Evolutionary conservation across 2,888 invertebrate genomes (phyloP).

Genomic region (Erpobdella octoculata): DNA sequence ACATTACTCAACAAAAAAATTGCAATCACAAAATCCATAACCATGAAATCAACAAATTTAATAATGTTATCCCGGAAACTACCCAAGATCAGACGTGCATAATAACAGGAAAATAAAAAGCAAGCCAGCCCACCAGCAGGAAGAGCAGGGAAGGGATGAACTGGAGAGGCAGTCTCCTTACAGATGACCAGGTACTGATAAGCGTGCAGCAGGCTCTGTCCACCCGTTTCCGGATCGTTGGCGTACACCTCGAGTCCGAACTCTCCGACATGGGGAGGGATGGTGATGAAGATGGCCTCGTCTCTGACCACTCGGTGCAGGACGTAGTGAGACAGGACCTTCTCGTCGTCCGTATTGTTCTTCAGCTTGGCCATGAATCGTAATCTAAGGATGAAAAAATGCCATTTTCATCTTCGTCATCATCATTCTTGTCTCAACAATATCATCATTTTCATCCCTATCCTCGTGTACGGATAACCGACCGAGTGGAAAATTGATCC

Average conservation of each 20-base stretch:
- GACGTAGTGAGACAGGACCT: conserved; percentile 47
- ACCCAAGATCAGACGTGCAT: background rate
- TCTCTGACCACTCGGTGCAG: conserved; percentile 49
- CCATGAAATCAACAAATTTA: background rate
- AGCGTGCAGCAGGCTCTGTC: conserved; percentile 48
- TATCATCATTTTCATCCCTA: too few species aligned
- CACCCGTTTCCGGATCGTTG: conserved; percentile 49
- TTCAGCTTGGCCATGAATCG: conserved; percentile 52
- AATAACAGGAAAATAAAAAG: background rate
- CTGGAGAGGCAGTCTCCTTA: conserved; percentile 44
- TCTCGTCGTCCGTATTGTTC: conserved; percentile 44
- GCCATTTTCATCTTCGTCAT: background rate
- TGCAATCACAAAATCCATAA: too few species aligned
- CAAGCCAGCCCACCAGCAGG: conserved; percentile 35
- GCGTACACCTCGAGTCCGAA: conserved; percentile 51
- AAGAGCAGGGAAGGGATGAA: conserved; percentile 46
- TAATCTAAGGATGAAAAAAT: conserved; percentile 36
- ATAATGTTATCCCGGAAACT: background rate
- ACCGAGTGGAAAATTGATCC: too few species aligned
- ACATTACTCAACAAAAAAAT: too few species aligned
- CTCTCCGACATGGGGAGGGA: conserved; percentile 48
- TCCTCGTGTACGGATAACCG: too few species aligned
- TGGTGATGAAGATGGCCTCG: conserved; percentile 49
- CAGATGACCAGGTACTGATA: conserved; percentile 50
- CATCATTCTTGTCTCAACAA: too few species aligned